Conservation (phyloP, 2,113 vertebrate genomes). For the Syngnathoides biaculeatus region DNA sequence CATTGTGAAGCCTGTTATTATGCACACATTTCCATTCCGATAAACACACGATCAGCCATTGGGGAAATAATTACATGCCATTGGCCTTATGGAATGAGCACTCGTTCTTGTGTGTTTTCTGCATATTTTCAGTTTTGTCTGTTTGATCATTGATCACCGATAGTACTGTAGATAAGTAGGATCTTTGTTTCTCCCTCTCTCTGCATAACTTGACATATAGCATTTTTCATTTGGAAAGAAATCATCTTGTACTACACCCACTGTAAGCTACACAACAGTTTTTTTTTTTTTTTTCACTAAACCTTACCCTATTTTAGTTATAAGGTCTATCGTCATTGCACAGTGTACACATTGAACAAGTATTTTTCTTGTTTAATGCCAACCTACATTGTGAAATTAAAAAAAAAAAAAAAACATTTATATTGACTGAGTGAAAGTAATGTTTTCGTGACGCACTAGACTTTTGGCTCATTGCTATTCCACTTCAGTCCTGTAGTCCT, state of each 20-base stretch:
- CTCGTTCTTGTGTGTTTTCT: conserved; percentile 34
- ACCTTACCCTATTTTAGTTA: too few relatives aligned
- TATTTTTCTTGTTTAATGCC: not conserved
- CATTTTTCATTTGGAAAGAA: conserved; percentile 43
- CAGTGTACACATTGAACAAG: not conserved
- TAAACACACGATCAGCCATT: conserved; percentile 90
- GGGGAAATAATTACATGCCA: conserved; percentile 97
- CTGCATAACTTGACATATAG: conserved; percentile 39
- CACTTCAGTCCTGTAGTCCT: too few relatives aligned
- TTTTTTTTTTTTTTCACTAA: not conserved
- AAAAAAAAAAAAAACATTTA: not conserved
- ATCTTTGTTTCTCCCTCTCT: conserved; percentile 46
- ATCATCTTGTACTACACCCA: conserved; percentile 11
- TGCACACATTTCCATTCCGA: conserved; percentile 99
- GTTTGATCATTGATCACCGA: not conserved
- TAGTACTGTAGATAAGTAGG: conserved; percentile 34
- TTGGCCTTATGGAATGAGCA: conserved; percentile 76
- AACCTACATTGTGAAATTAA: too few relatives aligned
- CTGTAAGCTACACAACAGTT: conserved; percentile 17
- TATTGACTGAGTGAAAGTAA: not conserved
- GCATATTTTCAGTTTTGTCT: not conserved
- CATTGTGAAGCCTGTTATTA: conserved; percentile 93
- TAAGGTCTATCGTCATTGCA: too few relatives aligned
- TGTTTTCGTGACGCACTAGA: too few relatives aligned
- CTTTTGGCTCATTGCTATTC: too few relatives aligned